Evolutionary conservation across 2,888 invertebrate species (phyloP).

Genomic region (Tetropium fuscum): DNA sequence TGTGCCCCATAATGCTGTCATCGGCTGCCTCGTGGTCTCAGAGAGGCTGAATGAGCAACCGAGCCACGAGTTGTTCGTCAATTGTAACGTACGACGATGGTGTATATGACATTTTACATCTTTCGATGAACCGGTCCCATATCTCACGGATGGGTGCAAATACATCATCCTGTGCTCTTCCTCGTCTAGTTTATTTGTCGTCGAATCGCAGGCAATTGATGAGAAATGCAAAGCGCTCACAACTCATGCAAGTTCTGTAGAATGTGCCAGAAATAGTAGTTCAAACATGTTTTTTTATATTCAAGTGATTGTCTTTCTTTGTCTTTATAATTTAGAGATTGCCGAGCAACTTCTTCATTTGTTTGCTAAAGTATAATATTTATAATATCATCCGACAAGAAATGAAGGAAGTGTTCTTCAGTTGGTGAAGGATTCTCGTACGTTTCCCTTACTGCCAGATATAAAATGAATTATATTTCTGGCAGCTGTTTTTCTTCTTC

Average conservation of each 20-base stretch:
- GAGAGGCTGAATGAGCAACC: too few species aligned
- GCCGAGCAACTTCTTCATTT: not conserved
- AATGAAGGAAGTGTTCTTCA: not conserved
- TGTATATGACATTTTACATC: not conserved
- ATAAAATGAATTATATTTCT: not conserved
- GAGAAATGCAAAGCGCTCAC: not conserved
- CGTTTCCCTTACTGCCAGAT: not conserved
- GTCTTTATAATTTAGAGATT: not conserved
- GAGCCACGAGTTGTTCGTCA: too few species aligned
- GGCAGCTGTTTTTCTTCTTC: not conserved
- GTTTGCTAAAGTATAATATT: not conserved
- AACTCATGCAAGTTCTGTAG: not conserved
- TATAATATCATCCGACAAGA: not conserved
- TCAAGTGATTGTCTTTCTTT: not conserved
- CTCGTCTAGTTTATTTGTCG: not conserved
- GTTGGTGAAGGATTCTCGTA: not conserved
- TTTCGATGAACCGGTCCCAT: not conserved
- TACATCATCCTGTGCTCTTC: not conserved
- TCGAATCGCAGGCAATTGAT: not conserved
- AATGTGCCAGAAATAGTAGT: not conserved
- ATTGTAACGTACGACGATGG: too few species aligned
- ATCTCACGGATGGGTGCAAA: not conserved
- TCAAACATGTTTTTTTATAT: not conserved
- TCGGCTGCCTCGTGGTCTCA: too few species aligned
- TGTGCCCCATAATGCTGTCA: too few species aligned